Evolutionary conservation across 2,888 invertebrate genomes (phyloP).

Genomic region (Pseudolycoriella hygida): DNA sequence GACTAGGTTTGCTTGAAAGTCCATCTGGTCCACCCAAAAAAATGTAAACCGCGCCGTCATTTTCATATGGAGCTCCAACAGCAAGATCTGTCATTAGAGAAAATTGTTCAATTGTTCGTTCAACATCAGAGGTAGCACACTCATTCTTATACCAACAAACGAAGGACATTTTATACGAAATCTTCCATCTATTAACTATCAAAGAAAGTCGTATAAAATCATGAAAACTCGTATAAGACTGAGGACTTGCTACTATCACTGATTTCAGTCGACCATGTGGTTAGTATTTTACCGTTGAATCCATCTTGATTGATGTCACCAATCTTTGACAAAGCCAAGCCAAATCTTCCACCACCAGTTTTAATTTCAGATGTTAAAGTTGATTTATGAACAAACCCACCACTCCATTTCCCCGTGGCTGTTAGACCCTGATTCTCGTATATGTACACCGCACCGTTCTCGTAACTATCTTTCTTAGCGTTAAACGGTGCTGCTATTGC

Average conservation of each 20-base stretch:
- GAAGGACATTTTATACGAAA: too few species aligned
- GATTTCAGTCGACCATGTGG: too few species aligned
- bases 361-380: slow-evolving; percentile 16
- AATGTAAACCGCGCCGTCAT: slow-evolving; percentile 28
- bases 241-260: too few species aligned
- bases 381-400: neutral
- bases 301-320: slow-evolving; percentile 53
- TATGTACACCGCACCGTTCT: slow-evolving; percentile 29
- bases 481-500: slow-evolving; percentile 43
- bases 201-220: too few species aligned
- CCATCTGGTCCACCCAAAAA: slow-evolving; percentile 30
- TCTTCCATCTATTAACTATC: too few species aligned
- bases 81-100: slow-evolving; percentile 34
- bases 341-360: slow-evolving; percentile 22
- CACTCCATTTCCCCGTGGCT: neutral
- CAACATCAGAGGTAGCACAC: too few species aligned
- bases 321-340: slow-evolving; percentile 22
- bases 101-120: too few species aligned
- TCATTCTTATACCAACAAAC: too few species aligned
- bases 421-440: slow-evolving; percentile 23
- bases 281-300: slow-evolving; percentile 36
- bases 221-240: too few species aligned
- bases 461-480: slow-evolving; percentile 22
- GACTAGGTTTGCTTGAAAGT: slow-evolving; percentile 23
- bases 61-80: slow-evolving; percentile 46